Evolutionary conservation across 1,140 invertebrate species (phyloP), one percentile per base, ranked within the genome.

Genomic region (Subanguina moxae): DNA sequence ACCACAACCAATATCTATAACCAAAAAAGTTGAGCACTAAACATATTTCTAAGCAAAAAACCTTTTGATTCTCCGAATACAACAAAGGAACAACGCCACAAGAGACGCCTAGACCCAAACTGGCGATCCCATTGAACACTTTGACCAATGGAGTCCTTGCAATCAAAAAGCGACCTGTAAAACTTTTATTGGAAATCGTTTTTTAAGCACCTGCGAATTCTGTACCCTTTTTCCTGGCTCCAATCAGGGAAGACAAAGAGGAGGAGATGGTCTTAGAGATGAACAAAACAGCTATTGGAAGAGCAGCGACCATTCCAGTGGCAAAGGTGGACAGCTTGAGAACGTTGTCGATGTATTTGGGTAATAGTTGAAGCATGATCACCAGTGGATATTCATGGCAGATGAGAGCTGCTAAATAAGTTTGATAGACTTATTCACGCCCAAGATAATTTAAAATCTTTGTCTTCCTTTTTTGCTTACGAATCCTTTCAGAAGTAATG

Each of bases 311-410:
- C 15, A 82, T 52, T 19, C 80, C 80, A 57, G 82, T 82, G 45
- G 80, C 75, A 15, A 67, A 67, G 1, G 73, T 72, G 28, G 65
- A 59, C 21, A 76, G 73, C 46, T 77, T 67, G 0, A 82, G 62
- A 9, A 82, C 76, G 32, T 82, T 73, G 52, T 78, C 58, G 67
- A 81, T 70, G 63, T 82, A 82, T 59, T 74, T 78, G 17, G 80
- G 80, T 15, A 82, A 48, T 17, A 82, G 73, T 66, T 80, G 79
- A 15, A 81, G 67, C 78, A 81, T 82, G 46, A 81, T 82, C 43
- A 82, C 80, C 45, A 82, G 62, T 32, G 80, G 80, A 57, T 70
- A 82, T 64, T 82, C 80, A 66, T 82, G 80, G 58, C 80, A 82
- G 25, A 82, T 75, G 1, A 82, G 48, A 46, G 80, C 80, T 1